Base-by-base conservation (phyloP, 2,113 vertebrate genomes). In the Chrysemys picta region DNA sequence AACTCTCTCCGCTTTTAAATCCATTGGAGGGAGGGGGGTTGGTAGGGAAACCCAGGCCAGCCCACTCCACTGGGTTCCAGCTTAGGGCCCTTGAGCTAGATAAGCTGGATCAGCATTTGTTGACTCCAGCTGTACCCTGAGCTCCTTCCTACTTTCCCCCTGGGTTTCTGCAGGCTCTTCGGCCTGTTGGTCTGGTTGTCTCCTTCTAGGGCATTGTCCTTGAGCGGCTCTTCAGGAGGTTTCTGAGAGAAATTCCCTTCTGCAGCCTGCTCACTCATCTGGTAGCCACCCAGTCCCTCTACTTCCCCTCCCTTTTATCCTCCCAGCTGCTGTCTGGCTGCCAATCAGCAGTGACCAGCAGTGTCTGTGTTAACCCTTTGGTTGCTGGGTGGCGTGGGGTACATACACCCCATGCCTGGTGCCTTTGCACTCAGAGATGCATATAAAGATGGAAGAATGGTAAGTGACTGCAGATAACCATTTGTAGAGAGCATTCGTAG, bases 401-500 rank as follows among this genome's bases (percentile, higher is more conserved):
- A 69, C 62, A 65, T n/a, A 65, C 16, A 65, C 29, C 16, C 65
- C 65, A 38, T 17, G 35, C 65, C 35, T 76, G 22, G 80, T 49
- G 22, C 35, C 80, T 87, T 90, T 88, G 80, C 19, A 13, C 11
- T 89, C 0, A 0, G 81, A 13, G 10, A 83, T 81, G 16, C 14
- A 87, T 21, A 3, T 79, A 75, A 85, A 7, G 47, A 45, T 82
- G 38, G 27, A 87, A 35, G 87, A 93, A 84, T 35, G 42, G 75
- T 9, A 45, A 88, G 69, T 76, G 6, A 54, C 35, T 2, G 24
- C 21, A 45, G 45, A 76, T 14, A 42, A 24, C 11, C n/a, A 24
- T 38, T 27, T 31, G 47, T 53, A 49, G 29, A 69, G n/a, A 62
- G 17, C 49, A 49, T 2, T 29, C 21, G 1, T 56, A 78, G 49